Evolutionary conservation across 2,888 invertebrate genomes (phyloP).

Genomic region (Villa cingulata): DNA sequence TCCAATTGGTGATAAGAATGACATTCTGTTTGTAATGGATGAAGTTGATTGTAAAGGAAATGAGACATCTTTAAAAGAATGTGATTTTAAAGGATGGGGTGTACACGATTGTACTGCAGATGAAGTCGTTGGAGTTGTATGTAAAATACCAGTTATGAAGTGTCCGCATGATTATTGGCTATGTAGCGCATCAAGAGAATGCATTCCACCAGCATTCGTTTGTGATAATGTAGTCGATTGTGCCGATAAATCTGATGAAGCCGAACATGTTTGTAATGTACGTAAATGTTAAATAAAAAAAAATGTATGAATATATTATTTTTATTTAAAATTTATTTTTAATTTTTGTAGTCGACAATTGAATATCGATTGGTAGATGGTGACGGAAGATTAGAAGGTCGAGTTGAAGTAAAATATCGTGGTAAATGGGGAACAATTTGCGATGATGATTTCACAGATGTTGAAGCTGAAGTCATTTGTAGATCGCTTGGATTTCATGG

Average conservation of each 20-base stretch:
- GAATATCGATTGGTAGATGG: constrained; percentile 50
- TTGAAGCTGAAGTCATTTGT: constrained; percentile 51
- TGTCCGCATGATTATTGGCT: constrained; percentile 50
- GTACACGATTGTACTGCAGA: constrained; percentile 53
- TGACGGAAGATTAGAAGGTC: constrained; percentile 42
- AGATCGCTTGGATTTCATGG: constrained; percentile 44
- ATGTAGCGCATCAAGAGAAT: constrained; percentile 45
- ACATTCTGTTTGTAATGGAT: constrained; percentile 50
- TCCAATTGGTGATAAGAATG: constrained; percentile 20
- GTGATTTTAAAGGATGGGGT: constrained; percentile 60
- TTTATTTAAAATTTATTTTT: background rate
- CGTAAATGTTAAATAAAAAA: constrained; percentile 16
- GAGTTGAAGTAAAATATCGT: constrained; percentile 53
- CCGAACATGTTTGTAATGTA: constrained; percentile 44
- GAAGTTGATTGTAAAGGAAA: constrained; percentile 53
- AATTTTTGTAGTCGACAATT: constrained; percentile 28
- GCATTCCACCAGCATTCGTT: constrained; percentile 46
- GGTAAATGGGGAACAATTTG: constrained; percentile 67
- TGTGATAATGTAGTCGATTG: constrained; percentile 54
- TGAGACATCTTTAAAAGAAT: constrained; percentile 51
- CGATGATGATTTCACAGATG: constrained; percentile 57
- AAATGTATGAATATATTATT: background rate
- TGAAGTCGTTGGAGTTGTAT: constrained; percentile 53
- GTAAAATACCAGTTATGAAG: constrained; percentile 43
- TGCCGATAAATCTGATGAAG: constrained; percentile 50